Conservation (phyloP, 2,888 invertebrate species). For the Halictus ligatus region DNA sequence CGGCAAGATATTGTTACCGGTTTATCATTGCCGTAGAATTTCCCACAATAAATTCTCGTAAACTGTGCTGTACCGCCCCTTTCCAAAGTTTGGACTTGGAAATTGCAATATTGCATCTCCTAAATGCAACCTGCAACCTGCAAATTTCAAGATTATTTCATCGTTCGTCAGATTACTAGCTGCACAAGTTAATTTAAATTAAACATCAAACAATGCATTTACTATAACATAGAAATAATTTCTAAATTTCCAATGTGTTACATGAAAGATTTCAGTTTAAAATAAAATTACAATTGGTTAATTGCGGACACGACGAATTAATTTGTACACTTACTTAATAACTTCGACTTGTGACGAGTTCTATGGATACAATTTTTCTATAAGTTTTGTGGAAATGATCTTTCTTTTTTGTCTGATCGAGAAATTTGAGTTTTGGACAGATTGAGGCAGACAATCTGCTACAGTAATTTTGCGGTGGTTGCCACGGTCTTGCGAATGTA, state of each 20-base stretch:
- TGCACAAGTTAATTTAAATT: neutral
- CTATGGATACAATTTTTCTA: too few species aligned
- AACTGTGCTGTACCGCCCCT: neutral
- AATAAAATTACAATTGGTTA: too few species aligned
- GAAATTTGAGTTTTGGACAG: neutral
- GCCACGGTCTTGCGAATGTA: neutral
- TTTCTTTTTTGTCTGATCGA: neutral
- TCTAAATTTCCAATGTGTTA: too few species aligned
- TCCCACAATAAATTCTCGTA: neutral
- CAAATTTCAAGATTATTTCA: neutral
- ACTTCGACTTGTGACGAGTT: too few species aligned
- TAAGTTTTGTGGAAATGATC: too few species aligned
- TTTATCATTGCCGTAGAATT: conserved; percentile 5
- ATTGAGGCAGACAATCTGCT: neutral
- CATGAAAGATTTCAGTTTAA: too few species aligned
- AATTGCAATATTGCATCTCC: neutral
- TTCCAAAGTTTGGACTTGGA: neutral
- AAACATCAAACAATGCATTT: too few species aligned
- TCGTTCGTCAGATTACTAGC: neutral
- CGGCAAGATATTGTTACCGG: neutral
- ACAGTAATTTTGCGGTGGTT: neutral
- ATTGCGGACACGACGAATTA: too few species aligned
- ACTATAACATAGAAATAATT: too few species aligned
- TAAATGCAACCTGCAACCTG: too few species aligned
- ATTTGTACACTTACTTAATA: too few species aligned